Base-by-base conservation (phyloP, 1,140 invertebrate genomes). In the Rhopalosiphum maidis region DNA sequence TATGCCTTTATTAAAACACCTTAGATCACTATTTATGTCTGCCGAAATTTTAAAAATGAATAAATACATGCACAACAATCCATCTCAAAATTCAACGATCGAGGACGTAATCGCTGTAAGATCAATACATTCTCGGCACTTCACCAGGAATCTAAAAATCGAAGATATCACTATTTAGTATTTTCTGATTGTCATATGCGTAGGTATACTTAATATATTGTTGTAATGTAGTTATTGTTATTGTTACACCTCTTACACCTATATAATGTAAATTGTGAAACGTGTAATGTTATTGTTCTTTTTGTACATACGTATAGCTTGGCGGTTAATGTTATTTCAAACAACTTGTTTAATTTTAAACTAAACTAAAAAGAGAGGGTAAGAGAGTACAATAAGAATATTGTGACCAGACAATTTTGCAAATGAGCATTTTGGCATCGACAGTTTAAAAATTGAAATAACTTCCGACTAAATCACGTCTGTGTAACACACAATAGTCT, bases 231-330 rank as follows among this genome's bases (percentile, higher is more conserved):
- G 30, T 77, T 77, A n/a, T 77, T 77, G 60, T 77, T 77, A 77
- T 77, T 77, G 60, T 77, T 77, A 77, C 60, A 77, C 60, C 60
- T 77, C n/a, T 77, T 77, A 77, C 60, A 77, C 60, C 60, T 77
- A 77, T 77, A 77, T n/a, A 77, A n/a, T 77, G 60, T 15, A 77
- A 77, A 77, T 77, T 77, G n/a, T 77, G 60, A 77, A 77, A 77
- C 30, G n/a, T 35, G n/a, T n/a, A 77, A 77, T 77, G 30, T 77
- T 77, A 77, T 77, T 77, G 60, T 77, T 77, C n/a, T 77, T 77
- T 77, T n/a, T n/a, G 30, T 77, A 18, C 15, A 15, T 77, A 77
- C 15, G 60, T 15, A 77, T 77, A 77, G 30, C 30, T 35, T 18
- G 60, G 18, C 60, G 30, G 60, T 77, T 18, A 18, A 77, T 77